Conservation (phyloP, 2,797 vertebrate species). For the Coregonus sp. region DNA sequence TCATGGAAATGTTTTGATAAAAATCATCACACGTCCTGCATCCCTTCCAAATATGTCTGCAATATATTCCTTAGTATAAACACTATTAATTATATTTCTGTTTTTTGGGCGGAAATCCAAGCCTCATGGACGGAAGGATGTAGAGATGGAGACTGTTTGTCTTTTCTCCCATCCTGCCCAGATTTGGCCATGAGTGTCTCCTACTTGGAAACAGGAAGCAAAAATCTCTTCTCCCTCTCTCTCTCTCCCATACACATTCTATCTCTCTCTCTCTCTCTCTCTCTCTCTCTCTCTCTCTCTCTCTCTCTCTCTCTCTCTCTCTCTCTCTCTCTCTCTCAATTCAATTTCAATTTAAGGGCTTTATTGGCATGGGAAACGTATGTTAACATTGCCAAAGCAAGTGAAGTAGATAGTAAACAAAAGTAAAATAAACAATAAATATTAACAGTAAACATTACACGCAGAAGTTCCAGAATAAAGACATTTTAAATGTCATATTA, state of each 20-base stretch:
- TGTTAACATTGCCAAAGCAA: too few species aligned
- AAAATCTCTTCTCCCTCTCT: slow-evolving; percentile 5
- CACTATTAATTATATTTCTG: slow-evolving; percentile 67
- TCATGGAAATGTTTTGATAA: slow-evolving; percentile 45
- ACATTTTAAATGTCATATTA: too few species aligned
- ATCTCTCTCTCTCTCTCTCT: slow-evolving; percentile 25
- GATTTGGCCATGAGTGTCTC: slow-evolving; percentile 71
- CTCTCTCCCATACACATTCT: slow-evolving; percentile 2
- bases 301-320: slow-evolving; percentile 7
- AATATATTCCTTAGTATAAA: slow-evolving; percentile 67
- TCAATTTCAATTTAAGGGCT: too few species aligned
- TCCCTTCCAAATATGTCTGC: slow-evolving; percentile 57
- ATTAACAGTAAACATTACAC: too few species aligned
- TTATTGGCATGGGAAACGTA: too few species aligned
- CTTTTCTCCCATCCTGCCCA: slow-evolving; percentile 69
- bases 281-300: not conserved
- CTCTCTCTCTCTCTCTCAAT: not conserved
- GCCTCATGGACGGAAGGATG: slow-evolving; percentile 19
- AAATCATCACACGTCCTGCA: slow-evolving; percentile 68
- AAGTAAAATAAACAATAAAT: too few species aligned
- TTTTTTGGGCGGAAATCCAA: slow-evolving; percentile 57
- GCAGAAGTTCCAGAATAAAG: too few species aligned
- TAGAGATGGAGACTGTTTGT: slow-evolving; percentile 40
- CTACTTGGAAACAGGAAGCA: slow-evolving; percentile 60
- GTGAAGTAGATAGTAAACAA: too few species aligned